Evolutionary conservation across 2,888 invertebrate species (phyloP).

Genomic region (Pyrochroa serraticornis): DNA sequence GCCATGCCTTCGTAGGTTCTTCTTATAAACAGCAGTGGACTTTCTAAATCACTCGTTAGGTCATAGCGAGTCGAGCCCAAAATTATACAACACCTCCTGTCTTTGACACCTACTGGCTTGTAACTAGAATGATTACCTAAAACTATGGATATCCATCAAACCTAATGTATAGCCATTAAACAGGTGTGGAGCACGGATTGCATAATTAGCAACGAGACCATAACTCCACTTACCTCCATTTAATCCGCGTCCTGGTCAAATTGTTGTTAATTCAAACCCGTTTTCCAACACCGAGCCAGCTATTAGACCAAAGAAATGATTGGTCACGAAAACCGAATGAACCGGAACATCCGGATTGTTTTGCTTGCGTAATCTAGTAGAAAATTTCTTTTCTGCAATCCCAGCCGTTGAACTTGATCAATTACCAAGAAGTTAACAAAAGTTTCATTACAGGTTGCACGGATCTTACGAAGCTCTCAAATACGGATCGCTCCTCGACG

Average conservation of each 20-base stretch:
- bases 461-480: constrained; percentile 93
- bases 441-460: constrained; percentile 69
- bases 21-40: background rate
- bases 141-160: constrained; percentile 2
- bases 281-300: no score
- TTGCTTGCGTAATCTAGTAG: no score
- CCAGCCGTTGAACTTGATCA: no score
- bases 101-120: constrained; percentile 20
- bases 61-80: constrained; percentile 19
- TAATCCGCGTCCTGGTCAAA: no score
- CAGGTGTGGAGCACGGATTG: no score
- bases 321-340: constrained; percentile 9
- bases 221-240: no score
- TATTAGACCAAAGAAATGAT: no score
- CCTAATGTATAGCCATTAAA: background rate
- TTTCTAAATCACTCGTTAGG: constrained; percentile 28
- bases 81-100: constrained; percentile 23
- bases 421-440: background rate
- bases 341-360: constrained; percentile 10
- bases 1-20: no score
- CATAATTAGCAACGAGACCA: no score
- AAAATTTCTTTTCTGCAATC: no score
- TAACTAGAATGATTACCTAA: constrained; percentile 12
- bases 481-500: constrained; percentile 88
- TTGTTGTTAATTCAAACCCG: no score